Conservation (phyloP, 2,113 vertebrate species). For the Gymnobelideus leadbeateri region DNA sequence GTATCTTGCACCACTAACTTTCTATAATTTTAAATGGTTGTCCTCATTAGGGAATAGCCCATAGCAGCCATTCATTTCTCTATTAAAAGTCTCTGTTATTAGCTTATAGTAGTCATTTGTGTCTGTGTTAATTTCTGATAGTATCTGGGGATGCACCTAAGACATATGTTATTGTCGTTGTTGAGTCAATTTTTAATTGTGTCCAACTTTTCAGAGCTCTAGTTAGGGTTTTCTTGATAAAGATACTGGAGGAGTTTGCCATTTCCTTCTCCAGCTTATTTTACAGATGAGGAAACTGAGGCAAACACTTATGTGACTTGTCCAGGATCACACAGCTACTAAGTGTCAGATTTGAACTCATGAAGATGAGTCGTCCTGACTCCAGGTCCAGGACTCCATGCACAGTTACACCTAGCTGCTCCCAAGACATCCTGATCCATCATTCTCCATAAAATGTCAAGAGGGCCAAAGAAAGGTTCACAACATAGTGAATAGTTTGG, state of each 20-base stretch:
- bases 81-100: background rate
- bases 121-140: background rate
- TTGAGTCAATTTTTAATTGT: background rate
- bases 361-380: background rate
- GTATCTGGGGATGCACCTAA: background rate
- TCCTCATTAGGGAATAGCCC: background rate
- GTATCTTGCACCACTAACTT: background rate
- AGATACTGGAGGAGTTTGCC: background rate
- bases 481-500: background rate
- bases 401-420: background rate
- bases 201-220: background rate
- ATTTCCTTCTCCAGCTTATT: background rate
- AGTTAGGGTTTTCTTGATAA: background rate
- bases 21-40: background rate
- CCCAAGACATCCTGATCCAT: background rate
- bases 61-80: background rate
- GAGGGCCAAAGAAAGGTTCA: background rate
- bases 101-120: background rate
- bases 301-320: background rate
- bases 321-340: background rate
- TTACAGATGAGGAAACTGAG: background rate
- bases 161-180: background rate
- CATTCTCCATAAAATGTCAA: background rate
- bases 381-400: background rate
- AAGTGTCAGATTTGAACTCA: background rate